phyloP scores from a whole-genome alignment of 1,140 invertebrate species.

The Drosophila tristis region DNA sequence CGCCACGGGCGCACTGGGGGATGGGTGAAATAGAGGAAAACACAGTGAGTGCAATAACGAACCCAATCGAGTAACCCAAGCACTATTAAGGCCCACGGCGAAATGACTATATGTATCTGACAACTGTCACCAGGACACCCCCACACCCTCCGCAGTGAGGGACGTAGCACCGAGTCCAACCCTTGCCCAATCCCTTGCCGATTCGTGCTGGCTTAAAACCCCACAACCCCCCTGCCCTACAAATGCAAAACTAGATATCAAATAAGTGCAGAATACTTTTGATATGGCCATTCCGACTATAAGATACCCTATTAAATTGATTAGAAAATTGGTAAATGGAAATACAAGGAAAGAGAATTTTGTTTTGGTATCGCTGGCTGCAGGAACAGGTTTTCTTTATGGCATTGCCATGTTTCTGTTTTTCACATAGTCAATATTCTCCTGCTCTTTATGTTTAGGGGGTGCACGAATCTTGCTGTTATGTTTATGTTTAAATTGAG shows the following conservation, averaged over 20 bases:
- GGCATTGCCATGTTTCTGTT: too few species aligned
- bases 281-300: too few species aligned
- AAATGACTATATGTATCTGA: constrained; percentile 48
- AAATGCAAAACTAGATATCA: constrained; percentile 73
- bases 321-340: too few species aligned
- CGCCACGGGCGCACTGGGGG: constrained; percentile 13
- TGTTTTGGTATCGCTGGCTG: too few species aligned
- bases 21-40: neutral
- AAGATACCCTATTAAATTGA: too few species aligned
- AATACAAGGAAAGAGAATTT: too few species aligned
- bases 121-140: constrained; percentile 46
- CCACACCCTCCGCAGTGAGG: constrained; percentile 2
- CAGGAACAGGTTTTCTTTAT: too few species aligned
- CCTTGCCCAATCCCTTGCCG: constrained; percentile 8
- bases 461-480: constrained; percentile 54
- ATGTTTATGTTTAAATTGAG: constrained; percentile 74
- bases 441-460: too few species aligned
- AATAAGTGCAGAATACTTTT: neutral
- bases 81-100: constrained; percentile 64
- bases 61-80: constrained; percentile 42
- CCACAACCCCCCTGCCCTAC: constrained; percentile 63
- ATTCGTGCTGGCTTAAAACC: constrained; percentile 5
- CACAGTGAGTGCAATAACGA: constrained; percentile 24
- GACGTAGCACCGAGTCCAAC: constrained; percentile 28
- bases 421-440: too few species aligned